phyloP scores from a whole-genome alignment of 2,888 invertebrate species.

The Pteria penguin region DNA sequence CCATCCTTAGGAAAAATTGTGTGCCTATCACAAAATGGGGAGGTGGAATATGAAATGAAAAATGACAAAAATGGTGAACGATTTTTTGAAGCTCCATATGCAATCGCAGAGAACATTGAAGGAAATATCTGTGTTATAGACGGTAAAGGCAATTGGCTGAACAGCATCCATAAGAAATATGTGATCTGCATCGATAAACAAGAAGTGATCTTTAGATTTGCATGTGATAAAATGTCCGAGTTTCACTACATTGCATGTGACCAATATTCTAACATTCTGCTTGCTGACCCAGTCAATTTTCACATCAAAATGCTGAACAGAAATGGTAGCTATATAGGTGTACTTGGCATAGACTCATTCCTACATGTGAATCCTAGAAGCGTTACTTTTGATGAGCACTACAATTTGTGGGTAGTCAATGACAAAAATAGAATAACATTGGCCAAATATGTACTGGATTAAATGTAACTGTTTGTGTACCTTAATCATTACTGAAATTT shows the following conservation, averaged over 20 bases:
- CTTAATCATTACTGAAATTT: no score
- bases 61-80: background rate
- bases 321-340: background rate
- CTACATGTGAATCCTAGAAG: background rate
- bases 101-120: background rate
- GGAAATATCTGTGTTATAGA: background rate
- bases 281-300: background rate
- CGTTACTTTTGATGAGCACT: background rate
- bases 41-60: background rate
- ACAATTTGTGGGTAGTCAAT: background rate
- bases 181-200: background rate
- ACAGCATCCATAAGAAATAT: background rate
- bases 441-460: background rate
- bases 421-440: background rate
- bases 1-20: background rate
- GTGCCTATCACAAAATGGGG: background rate
- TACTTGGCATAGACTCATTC: background rate
- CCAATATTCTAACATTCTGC: background rate
- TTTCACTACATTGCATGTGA: background rate
- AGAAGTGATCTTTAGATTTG: background rate
- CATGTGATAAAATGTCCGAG: background rate
- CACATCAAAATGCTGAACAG: background rate
- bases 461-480: no score
- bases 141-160: background rate
- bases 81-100: background rate